phyloP scores from a whole-genome alignment of 53 echinoderm and acorn worm species.

The Antedon mediterranea region DNA sequence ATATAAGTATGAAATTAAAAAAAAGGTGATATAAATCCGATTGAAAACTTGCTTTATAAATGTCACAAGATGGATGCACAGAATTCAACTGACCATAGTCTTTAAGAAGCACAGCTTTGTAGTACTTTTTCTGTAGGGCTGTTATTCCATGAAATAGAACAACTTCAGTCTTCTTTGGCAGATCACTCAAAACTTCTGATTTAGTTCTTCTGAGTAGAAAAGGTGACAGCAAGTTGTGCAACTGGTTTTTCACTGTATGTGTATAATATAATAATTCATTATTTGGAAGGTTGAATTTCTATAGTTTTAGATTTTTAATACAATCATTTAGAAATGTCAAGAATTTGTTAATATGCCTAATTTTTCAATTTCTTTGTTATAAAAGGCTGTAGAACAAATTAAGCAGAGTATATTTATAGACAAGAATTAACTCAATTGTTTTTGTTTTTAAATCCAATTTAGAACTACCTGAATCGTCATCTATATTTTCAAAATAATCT shows the following conservation, averaged over 20 bases:
- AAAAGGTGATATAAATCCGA: too few relatives aligned
- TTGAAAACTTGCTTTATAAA: too few relatives aligned
- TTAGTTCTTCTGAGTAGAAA: conserved; percentile 80
- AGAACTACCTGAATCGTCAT: conserved; percentile 36
- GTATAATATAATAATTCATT: background rate
- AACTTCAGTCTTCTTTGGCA: conserved; percentile 95
- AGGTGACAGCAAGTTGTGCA: conserved; percentile 62
- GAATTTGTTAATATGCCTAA: background rate
- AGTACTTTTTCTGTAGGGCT: conserved; percentile 75
- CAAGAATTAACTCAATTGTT: too few relatives aligned
- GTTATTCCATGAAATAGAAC: conserved; percentile 72
- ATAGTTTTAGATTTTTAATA: background rate
- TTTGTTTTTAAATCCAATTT: too few relatives aligned
- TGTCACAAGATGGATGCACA: too few relatives aligned
- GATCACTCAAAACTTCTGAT: conserved; percentile 72
- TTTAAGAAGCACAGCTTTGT: conserved; percentile 86
- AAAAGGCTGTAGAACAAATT: too few relatives aligned
- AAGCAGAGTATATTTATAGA: too few relatives aligned
- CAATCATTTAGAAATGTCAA: background rate
- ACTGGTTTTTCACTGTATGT: conserved; percentile 42
- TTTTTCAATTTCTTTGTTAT: too few relatives aligned
- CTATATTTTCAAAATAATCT: conserved; percentile 50
- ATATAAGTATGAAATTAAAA: too few relatives aligned
- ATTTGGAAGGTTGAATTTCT: background rate
- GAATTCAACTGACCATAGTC: conserved; percentile 33